Percentiles rank a stretch among this genome's conserved stretches.
Evolutionary conservation across 1,140 invertebrate genomes (phyloP).

Genomic region (Drosophila lacertosa): DNA sequence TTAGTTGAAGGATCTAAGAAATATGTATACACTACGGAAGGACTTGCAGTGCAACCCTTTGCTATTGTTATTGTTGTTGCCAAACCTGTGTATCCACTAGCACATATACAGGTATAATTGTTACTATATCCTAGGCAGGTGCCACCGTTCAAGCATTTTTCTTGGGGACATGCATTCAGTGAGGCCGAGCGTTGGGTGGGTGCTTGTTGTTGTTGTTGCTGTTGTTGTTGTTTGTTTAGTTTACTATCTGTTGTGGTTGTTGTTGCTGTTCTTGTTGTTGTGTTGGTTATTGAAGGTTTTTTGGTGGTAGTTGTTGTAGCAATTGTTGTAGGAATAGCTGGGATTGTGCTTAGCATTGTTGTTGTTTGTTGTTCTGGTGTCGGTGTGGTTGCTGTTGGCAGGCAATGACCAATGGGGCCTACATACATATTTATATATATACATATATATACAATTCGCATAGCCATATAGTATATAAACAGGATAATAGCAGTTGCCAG

Average conservation of each 20-base stretch:
- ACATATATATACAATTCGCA: conserved; percentile 34
- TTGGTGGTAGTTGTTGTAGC: conserved; percentile 54
- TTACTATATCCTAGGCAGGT: conserved; percentile 84
- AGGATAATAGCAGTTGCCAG: conserved; percentile 18
- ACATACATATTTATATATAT: too few species aligned
- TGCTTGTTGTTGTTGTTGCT: conserved; percentile 52
- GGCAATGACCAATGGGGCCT: conserved; percentile 83
- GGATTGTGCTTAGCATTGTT: conserved; percentile 40
- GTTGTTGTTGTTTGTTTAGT: conserved; percentile 32
- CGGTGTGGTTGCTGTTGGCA: conserved; percentile 74
- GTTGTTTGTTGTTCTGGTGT: conserved; percentile 65
- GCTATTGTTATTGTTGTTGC: conserved; percentile 35
- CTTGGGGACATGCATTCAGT: conserved; percentile 83
- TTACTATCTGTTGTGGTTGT: conserved; percentile 51
- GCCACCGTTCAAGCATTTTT: conserved; percentile 84
- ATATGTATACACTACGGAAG: neutral
- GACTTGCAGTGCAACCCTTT: conserved; percentile 64
- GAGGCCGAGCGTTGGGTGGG: conserved; percentile 71
- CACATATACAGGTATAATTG: conserved; percentile 86
- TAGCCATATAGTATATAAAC: conserved; percentile 42
- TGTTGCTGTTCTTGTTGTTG: conserved; percentile 41
- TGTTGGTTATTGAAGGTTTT: conserved; percentile 49
- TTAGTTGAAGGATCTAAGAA: neutral
- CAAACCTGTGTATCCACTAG: conserved; percentile 85
- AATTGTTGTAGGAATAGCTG: conserved; percentile 46